These are phyloP conservation scores for Meteorus colon DNA, from an alignment of 2,888 invertebrate species.

Conservation along the genomic window DNA sequence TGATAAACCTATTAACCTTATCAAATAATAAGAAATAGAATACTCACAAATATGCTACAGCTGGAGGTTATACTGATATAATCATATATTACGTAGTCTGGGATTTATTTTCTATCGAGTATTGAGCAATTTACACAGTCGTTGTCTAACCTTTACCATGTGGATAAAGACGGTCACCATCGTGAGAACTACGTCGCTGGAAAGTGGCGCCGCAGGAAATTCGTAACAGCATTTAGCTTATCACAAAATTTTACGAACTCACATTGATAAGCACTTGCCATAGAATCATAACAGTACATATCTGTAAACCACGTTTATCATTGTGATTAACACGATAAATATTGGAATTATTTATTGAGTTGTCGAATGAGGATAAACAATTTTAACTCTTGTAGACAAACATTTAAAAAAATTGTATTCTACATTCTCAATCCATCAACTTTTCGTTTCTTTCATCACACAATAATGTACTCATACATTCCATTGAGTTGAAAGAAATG, in stretches of 20 bases:
- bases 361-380: no score
- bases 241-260: slow-evolving; percentile 2
- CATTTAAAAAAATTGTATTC: no score
- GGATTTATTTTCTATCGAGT: neutral
- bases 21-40: neutral
- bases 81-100: neutral
- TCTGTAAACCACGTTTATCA: neutral
- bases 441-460: no score
- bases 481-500: neutral
- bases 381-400: no score
- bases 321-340: neutral
- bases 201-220: slow-evolving; percentile 43
- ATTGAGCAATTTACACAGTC: neutral
- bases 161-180: slow-evolving; percentile 31
- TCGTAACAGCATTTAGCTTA: neutral
- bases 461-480: no score
- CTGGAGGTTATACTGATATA: neutral
- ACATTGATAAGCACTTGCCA: neutral
- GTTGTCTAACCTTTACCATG: slow-evolving; percentile 1
- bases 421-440: no score
- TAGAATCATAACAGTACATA: neutral
- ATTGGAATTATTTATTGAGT: neutral
- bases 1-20: neutral
- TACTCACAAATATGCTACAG: neutral
- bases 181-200: slow-evolving; percentile 14